Conservation (phyloP, 1,140 invertebrate species). For the Cotesia vestalis region DNA sequence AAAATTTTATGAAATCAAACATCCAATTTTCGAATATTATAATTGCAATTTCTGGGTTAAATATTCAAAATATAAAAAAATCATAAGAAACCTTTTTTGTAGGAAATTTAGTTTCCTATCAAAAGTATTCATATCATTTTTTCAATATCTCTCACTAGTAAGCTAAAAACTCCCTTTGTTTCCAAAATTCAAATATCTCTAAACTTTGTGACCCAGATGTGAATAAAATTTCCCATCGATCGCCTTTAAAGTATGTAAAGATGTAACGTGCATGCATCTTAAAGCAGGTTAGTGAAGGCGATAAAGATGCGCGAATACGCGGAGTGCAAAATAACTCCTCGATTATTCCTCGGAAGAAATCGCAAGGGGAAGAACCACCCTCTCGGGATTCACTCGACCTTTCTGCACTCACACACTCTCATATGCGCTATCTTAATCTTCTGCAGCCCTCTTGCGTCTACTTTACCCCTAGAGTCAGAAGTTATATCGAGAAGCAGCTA, state of each 20-base stretch:
- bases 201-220: neutral
- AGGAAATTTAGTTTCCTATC: too few relatives aligned
- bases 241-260: too few relatives aligned
- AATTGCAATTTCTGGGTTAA: too few relatives aligned
- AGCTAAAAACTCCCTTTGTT: too few relatives aligned
- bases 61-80: too few relatives aligned
- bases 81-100: too few relatives aligned
- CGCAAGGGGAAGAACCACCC: constrained; percentile 7
- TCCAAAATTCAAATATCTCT: neutral
- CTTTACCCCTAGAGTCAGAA: constrained; percentile 1
- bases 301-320: constrained; percentile 16
- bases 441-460: neutral
- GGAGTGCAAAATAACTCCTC: neutral
- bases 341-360: constrained; percentile 15
- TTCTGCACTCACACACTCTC: neutral
- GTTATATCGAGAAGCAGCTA: constrained; percentile 45
- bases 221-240: too few relatives aligned
- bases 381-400: neutral
- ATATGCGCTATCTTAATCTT: neutral
- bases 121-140: too few relatives aligned
- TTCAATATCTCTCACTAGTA: too few relatives aligned
- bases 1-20: too few relatives aligned
- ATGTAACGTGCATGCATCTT: too few relatives aligned
- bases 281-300: neutral
- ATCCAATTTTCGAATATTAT: too few relatives aligned